These are phyloP conservation scores for Sylvia atricapilla DNA, from an alignment of 2,113 vertebrate species.

Conservation along the genomic window DNA sequence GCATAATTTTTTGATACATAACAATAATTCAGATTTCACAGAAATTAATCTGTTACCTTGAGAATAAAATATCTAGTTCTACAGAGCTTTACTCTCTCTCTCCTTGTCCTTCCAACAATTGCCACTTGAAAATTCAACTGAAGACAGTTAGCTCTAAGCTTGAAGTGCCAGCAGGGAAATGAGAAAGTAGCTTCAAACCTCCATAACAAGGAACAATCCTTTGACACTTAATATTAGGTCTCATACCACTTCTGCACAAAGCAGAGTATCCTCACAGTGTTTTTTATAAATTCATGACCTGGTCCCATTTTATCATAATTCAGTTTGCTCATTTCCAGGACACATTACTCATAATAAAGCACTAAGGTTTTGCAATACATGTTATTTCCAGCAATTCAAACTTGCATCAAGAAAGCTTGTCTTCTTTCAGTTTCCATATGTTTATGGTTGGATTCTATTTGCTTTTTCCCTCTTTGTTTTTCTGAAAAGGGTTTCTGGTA, in stretches of 20 bases:
- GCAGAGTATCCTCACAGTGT: neutral
- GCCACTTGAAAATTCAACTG: neutral
- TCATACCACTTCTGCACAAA: neutral
- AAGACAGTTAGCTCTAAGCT: neutral
- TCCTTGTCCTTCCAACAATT: neutral
- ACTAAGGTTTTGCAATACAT: neutral
- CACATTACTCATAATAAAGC: neutral
- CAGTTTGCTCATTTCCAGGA: neutral
- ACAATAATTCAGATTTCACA: neutral
- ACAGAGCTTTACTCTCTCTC: neutral
- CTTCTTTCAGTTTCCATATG: neutral
- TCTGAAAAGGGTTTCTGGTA: neutral
- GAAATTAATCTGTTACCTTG: neutral
- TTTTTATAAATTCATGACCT: neutral
- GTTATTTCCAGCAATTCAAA: neutral
- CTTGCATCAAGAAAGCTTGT: neutral
- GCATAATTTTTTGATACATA: neutral
- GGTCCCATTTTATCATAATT: neutral
- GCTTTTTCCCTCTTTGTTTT: neutral
- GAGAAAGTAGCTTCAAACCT: neutral
- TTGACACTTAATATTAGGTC: neutral
- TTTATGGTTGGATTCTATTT: neutral
- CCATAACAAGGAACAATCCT: neutral
- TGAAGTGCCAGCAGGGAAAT: neutral
- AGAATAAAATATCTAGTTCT: neutral